Conservation (phyloP, 1,140 invertebrate species). For the Caenorhabditis remanei region DNA sequence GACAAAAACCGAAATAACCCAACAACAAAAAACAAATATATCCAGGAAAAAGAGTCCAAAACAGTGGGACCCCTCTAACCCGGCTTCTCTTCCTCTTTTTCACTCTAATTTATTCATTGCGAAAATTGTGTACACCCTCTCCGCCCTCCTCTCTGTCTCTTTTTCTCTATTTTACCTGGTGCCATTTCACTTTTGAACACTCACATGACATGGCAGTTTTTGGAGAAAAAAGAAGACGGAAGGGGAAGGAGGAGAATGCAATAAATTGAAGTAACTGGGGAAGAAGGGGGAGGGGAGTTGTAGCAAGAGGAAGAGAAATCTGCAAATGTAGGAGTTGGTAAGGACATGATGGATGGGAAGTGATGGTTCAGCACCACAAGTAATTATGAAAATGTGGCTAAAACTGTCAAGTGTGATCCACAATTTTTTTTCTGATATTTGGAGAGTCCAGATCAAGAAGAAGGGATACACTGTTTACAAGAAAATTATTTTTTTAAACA, state of each 20-base stretch:
- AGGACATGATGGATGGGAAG: no score
- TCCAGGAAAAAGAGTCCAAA: neutral
- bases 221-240: neutral
- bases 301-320: neutral
- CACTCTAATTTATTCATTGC: constrained; percentile 56
- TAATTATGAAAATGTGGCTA: no score
- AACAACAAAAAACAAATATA: neutral
- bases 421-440: no score
- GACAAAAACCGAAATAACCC: neutral
- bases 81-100: neutral
- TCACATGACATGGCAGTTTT: constrained; percentile 40
- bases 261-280: neutral
- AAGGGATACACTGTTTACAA: no score
- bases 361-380: no score
- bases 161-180: constrained; percentile 31
- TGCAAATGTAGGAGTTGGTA: neutral
- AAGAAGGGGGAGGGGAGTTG: neutral
- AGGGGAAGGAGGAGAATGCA: neutral
- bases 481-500: no score
- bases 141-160: neutral
- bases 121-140: constrained; percentile 41
- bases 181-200: constrained; percentile 31
- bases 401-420: no score
- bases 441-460: no score
- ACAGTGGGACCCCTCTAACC: neutral